Percentiles rank a stretch among this genome's conserved stretches.
Conservation (phyloP, 2,888 invertebrate species). For the Andrena minutula region DNA sequence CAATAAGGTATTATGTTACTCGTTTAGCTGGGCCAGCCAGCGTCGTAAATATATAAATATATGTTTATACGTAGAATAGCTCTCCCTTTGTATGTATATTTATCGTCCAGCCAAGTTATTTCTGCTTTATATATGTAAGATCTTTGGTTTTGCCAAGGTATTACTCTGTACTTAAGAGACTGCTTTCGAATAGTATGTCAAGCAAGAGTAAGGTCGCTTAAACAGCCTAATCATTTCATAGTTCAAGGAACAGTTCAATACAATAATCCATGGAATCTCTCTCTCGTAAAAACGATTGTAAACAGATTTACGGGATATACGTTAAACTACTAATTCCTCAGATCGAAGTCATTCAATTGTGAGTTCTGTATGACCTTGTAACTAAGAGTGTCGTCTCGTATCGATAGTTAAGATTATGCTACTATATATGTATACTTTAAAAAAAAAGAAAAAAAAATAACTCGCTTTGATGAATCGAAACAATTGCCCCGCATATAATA, state of each 20-base stretch:
- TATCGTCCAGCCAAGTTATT: conserved; percentile 68
- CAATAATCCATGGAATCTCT: conserved; percentile 48
- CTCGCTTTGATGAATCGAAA: conserved; percentile 48
- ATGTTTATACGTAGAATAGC: conserved; percentile 71
- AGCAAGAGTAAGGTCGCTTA: conserved; percentile 56
- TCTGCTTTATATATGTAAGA: conserved; percentile 66
- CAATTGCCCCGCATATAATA: conserved; percentile 34
- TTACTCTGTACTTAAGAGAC: conserved; percentile 64
- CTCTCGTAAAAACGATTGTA: conserved; percentile 44
- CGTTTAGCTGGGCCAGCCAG: conserved; percentile 79
- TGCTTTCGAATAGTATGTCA: conserved; percentile 47
- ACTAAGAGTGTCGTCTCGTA: conserved; percentile 47
- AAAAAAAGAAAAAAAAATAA: conserved; percentile 16
- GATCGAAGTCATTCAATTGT: conserved; percentile 62
- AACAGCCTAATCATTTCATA: conserved; percentile 73
- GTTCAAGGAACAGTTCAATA: conserved; percentile 70
- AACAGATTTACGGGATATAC: conserved; percentile 29
- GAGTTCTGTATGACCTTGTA: conserved; percentile 72
- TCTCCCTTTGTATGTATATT: conserved; percentile 69
- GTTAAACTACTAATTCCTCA: conserved; percentile 39
- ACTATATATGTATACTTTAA: conserved; percentile 23
- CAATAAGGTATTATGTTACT: conserved; percentile 70
- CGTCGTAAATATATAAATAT: conserved; percentile 74
- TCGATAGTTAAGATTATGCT: conserved; percentile 54
- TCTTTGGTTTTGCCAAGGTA: conserved; percentile 77